Conservation (phyloP, 2,888 invertebrate species). For the Ceriagrion tenellum region DNA sequence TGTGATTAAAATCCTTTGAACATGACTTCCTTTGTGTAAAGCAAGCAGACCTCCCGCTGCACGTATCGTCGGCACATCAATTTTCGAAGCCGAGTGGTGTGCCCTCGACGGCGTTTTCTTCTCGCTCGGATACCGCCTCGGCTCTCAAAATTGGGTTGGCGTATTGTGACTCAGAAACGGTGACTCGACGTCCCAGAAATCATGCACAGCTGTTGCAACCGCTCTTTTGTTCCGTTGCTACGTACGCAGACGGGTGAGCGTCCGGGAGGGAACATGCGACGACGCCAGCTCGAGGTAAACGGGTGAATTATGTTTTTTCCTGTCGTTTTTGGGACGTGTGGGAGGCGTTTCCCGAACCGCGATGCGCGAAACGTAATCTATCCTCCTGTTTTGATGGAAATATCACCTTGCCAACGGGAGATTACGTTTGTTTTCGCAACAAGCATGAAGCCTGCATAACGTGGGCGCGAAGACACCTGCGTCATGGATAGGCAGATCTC, state of each 20-base stretch:
- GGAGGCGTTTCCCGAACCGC: neutral
- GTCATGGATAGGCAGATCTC: too few relatives aligned
- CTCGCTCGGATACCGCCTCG: neutral
- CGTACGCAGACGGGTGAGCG: neutral
- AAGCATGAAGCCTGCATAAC: neutral
- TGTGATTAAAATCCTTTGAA: neutral
- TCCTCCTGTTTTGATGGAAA: neutral
- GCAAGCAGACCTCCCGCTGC: neutral
- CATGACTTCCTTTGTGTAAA: neutral
- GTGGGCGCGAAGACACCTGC: neutral
- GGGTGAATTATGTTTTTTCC: neutral
- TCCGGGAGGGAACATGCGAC: neutral
- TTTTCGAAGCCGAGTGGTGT: neutral
- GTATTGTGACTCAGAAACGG: conserved; percentile 5
- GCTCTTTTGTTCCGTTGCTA: neutral
- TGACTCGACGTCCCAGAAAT: conserved; percentile 22
- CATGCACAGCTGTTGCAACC: conserved; percentile 28
- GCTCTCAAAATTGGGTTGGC: conserved; percentile 24
- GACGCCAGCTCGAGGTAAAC: neutral
- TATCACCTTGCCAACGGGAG: neutral
- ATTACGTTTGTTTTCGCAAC: neutral
- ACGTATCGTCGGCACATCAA: neutral
- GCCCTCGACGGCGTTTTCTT: neutral
- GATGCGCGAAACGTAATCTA: neutral
- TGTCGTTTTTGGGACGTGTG: neutral